These are phyloP conservation scores for Lichenostomus cassidix DNA, from an alignment of 2,113 vertebrate species.

Conservation along the genomic window DNA sequence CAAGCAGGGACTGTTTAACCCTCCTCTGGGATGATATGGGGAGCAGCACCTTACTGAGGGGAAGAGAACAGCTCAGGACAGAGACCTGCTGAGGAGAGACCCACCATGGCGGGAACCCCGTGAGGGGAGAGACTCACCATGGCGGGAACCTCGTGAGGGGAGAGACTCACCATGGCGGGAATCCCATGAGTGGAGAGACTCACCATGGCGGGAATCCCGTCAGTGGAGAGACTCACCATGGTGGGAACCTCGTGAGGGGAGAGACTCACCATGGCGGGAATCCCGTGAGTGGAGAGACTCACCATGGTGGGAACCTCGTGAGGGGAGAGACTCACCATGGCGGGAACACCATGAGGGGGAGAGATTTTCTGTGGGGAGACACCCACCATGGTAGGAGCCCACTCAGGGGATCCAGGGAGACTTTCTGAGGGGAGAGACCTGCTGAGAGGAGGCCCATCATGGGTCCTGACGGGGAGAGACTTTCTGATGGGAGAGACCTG, in stretches of 20 bases:
- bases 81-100: background rate
- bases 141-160: accelerated
- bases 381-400: no score
- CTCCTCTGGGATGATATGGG: background rate
- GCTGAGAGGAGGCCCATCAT: background rate
- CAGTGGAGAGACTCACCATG: background rate
- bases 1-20: background rate
- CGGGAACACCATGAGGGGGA: no score
- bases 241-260: no score
- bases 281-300: no score
- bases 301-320: no score
- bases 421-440: background rate
- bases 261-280: no score
- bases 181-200: background rate
- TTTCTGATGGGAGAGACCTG: background rate
- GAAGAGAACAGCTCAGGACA: background rate
- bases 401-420: no score
- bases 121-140: background rate
- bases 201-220: no score
- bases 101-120: background rate
- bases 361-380: no score
- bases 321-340: no score
- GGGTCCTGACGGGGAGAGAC: background rate
- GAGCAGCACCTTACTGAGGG: background rate
- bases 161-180: background rate